phyloP scores from a whole-genome alignment of 2,888 invertebrate genomes.

The Drosophila peninsularis region DNA sequence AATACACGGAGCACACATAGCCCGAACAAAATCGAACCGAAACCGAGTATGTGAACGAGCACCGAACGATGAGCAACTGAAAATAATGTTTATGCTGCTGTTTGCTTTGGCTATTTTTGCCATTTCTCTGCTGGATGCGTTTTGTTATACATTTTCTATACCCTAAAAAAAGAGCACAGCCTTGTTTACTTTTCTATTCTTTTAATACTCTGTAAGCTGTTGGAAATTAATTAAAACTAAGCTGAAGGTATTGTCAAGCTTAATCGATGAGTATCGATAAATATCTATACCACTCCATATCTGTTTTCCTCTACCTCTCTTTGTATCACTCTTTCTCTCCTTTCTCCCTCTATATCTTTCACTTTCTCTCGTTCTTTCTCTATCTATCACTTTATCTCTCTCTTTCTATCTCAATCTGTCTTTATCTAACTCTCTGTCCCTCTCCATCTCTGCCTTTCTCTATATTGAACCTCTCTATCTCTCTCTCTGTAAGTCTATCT shows the following conservation, averaged over 20 bases:
- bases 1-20: constrained; percentile 23
- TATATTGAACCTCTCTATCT: not conserved
- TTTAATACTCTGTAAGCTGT: constrained; percentile 1
- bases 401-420: not conserved
- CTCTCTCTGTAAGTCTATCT: not conserved
- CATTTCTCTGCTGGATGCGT: constrained; percentile 59
- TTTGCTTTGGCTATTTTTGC: constrained; percentile 77
- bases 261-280: not conserved
- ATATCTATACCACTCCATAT: not conserved
- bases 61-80: constrained; percentile 65
- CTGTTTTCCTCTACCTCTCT: too few relatives aligned
- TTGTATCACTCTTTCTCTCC: too few relatives aligned
- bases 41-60: constrained; percentile 23
- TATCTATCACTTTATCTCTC: not conserved
- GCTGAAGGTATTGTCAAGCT: not conserved
- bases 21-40: constrained; percentile 44
- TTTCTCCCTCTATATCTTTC: too few relatives aligned
- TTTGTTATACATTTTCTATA: constrained; percentile 29
- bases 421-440: not conserved
- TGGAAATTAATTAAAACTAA: not conserved
- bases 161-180: not conserved
- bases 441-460: not conserved
- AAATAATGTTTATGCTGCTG: constrained; percentile 80
- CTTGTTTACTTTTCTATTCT: constrained; percentile 20
- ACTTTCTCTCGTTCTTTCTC: too few relatives aligned